Conservation (phyloP, 2,113 vertebrate species). For the Procavia capensis region DNA sequence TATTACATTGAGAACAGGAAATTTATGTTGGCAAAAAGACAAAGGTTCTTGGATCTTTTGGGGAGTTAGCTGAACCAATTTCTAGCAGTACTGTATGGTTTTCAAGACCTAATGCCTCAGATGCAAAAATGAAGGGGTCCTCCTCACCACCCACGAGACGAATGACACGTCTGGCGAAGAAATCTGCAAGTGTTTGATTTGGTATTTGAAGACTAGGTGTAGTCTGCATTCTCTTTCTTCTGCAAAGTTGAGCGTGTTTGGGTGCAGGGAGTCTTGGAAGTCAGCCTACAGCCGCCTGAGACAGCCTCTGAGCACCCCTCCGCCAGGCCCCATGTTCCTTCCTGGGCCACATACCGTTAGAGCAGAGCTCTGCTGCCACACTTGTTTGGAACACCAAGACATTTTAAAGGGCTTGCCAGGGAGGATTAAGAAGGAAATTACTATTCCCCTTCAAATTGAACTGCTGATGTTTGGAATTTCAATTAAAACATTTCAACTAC, state of each 20-base stretch:
- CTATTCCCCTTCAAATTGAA: not conserved
- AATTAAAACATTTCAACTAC: not conserved
- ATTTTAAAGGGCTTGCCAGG: conserved; percentile 32
- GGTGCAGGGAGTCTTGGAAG: not conserved
- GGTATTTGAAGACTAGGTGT: conserved; percentile 75
- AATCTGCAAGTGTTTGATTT: conserved; percentile 77
- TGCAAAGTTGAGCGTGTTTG: conserved; percentile 33
- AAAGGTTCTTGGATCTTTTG: conserved; percentile 36
- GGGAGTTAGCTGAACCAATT: conserved; percentile 57
- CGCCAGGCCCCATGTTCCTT: not conserved
- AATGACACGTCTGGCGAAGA: conserved; percentile 68
- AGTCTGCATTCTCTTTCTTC: conserved; percentile 74
- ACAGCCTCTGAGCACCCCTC: not conserved
- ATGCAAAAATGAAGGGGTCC: not conserved
- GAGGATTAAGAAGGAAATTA: not conserved
- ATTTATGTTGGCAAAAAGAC: conserved; percentile 70
- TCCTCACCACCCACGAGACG: not conserved
- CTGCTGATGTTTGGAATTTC: not conserved
- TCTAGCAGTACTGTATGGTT: conserved; percentile 33
- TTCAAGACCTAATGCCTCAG: conserved; percentile 46
- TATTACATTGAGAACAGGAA: not conserved
- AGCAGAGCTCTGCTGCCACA: not conserved
- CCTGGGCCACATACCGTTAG: not conserved
- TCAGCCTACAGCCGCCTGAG: not conserved
- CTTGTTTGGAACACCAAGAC: not conserved